Percentiles rank a stretch among this genome's conserved stretches.
These are phyloP conservation scores for Lepus americanus DNA, from an alignment of 2,113 vertebrate species.

Conservation along the genomic window DNA sequence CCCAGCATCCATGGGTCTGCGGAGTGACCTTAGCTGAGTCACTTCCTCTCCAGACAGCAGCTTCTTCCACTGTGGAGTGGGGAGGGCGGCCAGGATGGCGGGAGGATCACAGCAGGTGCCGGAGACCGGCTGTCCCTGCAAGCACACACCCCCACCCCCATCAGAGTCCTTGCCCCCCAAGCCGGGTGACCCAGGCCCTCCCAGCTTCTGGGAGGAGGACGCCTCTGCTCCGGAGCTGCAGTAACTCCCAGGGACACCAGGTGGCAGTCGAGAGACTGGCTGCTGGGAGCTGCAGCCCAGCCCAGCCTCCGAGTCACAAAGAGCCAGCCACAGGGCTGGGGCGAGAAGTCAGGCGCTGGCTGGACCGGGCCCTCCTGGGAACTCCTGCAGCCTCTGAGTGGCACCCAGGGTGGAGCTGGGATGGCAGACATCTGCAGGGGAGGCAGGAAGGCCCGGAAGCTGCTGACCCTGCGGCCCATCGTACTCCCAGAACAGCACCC, in stretches of 20 bases:
- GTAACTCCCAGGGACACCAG: neutral
- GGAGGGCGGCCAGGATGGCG: neutral
- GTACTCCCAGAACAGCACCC: neutral
- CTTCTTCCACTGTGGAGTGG: neutral
- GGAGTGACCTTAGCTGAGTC: slow-evolving; percentile 49
- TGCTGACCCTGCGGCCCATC: too few species aligned
- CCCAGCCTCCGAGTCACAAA: slow-evolving; percentile 66
- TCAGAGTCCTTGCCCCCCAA: neutral
- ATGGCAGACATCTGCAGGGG: neutral
- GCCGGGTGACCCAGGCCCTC: neutral
- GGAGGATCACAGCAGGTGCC: neutral
- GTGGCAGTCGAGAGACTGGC: slow-evolving; percentile 64
- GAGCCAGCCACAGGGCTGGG: neutral
- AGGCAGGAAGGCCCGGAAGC: neutral
- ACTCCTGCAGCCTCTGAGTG: neutral
- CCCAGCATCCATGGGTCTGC: neutral
- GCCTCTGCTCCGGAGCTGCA: neutral
- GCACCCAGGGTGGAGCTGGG: neutral
- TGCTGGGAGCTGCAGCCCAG: neutral
- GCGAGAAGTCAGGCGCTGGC: neutral
- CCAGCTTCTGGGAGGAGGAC: neutral
- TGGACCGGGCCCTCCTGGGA: neutral
- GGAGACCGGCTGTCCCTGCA: neutral
- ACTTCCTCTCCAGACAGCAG: neutral
- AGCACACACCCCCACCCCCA: neutral